Evolutionary conservation across 2,113 vertebrate genomes (phyloP), one percentile per base, ranked within the genome.

Genomic region (Danionella cerebrum): DNA sequence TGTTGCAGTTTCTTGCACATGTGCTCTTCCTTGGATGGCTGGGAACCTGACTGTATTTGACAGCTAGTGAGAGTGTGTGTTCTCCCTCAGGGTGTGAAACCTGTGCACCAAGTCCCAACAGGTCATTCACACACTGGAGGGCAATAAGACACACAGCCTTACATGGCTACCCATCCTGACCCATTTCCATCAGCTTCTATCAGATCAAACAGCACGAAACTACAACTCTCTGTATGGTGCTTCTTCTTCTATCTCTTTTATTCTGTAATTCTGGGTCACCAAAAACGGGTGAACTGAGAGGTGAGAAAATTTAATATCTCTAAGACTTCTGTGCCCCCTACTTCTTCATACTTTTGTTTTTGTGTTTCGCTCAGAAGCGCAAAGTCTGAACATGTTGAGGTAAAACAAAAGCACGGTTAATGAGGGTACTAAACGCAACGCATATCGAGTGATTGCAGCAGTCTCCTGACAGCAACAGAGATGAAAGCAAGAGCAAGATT

Each of bases 131-230:
- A 64, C 59, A 47, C 59, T 31, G 7, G 19, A 64, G 44, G 42
- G 44, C 59, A 24, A 36, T 48, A 48, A 48, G 59, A 48, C 29
- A 64, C 44, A 0, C 29, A 64, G 44, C 44, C 44, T 29, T 48
- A 48, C 44, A 64, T 24, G 59, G 48, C 59, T 27, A 42, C 29
- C 10, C 63, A 74, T 50, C 64, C 41, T 77, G 75, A 74, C 75
- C 75, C 52, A 74, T 64, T 77, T 77, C 62, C 53, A 63, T 68
- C 72, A 72, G 19, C 33, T 69, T 22, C 57, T 27, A 75, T 78
- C 47, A 60, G 33, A 55, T 70, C 66, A 36, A 27, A 21, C 69
- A 74, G 25, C 57, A 45, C 57, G 14, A 54, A 41, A 6, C 62
- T 67, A 71, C 53, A 67, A 45, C 73, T 67, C 8, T 50, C 45